Evolutionary conservation across 2,888 invertebrate species (phyloP).

Genomic region (Timema podura): DNA sequence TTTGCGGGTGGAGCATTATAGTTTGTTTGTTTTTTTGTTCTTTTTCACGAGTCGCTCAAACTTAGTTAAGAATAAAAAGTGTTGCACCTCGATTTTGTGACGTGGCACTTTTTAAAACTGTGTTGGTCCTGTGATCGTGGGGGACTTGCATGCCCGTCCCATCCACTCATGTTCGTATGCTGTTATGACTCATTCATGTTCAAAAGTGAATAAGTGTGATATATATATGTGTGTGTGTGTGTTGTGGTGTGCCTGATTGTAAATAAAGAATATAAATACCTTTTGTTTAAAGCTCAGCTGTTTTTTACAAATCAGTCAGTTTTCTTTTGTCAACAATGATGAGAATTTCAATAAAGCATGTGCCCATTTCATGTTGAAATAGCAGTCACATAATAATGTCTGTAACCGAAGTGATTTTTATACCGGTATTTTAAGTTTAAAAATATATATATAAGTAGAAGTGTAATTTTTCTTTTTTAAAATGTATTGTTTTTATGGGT

Average conservation of each 20-base stretch:
- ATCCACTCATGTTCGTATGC: constrained; percentile 27
- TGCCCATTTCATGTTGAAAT: constrained; percentile 28
- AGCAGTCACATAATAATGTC: constrained; percentile 32
- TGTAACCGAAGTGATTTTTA: constrained; percentile 33
- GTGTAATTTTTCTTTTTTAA: constrained; percentile 28
- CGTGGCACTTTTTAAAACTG: constrained; percentile 25
- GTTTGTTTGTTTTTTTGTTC: no score
- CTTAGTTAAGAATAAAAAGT: constrained; percentile 28
- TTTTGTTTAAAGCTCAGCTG: constrained; percentile 18
- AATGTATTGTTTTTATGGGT: constrained; percentile 28
- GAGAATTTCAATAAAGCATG: constrained; percentile 26
- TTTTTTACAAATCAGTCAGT: constrained; percentile 27
- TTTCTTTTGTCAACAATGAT: constrained; percentile 28
- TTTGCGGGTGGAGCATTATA: no score
- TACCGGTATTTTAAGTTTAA: constrained; percentile 32
- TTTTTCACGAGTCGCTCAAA: constrained; percentile 32
- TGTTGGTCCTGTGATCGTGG: constrained; percentile 29
- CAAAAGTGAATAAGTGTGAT: no score
- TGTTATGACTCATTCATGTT: constrained; percentile 22
- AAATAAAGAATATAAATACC: constrained; percentile 16
- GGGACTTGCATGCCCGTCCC: constrained; percentile 30
- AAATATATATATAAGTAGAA: constrained; percentile 24
- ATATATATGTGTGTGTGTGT: constrained; percentile 12
- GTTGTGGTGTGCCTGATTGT: constrained; percentile 16
- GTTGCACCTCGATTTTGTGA: constrained; percentile 27